Conservation (phyloP, 2,888 invertebrate genomes). For the Anthrax anthrax region DNA sequence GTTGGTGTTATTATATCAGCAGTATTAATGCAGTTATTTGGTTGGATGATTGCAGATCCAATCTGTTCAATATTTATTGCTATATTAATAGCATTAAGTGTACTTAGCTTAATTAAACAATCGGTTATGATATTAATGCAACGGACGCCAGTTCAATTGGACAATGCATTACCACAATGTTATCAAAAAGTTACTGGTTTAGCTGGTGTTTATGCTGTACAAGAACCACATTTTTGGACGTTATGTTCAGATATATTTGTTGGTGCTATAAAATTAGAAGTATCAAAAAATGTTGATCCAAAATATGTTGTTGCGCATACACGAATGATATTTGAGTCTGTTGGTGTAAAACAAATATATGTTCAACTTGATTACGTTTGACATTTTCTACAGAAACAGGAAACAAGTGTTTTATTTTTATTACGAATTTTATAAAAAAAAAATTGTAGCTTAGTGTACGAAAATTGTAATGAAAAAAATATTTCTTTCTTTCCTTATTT, state of each 20-base stretch:
- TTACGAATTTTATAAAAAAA: no score
- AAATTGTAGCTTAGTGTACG: no score
- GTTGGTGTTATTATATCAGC: constrained; percentile 95
- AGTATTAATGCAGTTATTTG: constrained; percentile 83
- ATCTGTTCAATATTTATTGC: constrained; percentile 97
- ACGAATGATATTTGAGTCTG: constrained; percentile 85
- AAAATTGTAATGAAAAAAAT: no score
- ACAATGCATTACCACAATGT: constrained; percentile 70
- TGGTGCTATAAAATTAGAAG: constrained; percentile 88
- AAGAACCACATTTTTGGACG: constrained; percentile 98
- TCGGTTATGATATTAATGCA: constrained; percentile 88
- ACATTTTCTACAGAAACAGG: background rate
- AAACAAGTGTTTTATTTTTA: no score
- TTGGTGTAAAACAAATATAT: constrained; percentile 80
- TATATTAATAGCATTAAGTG: constrained; percentile 76
- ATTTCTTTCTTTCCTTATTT: no score
- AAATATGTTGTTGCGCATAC: constrained; percentile 86
- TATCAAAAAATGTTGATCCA: constrained; percentile 83
- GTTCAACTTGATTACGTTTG: constrained; percentile 82
- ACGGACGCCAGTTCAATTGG: constrained; percentile 71
- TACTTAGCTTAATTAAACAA: constrained; percentile 68
- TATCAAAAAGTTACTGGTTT: constrained; percentile 80
- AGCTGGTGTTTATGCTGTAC: constrained; percentile 89
- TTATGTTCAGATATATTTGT: constrained; percentile 87
- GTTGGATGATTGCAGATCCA: constrained; percentile 98